A percentile compares a stretch with the other conserved stretches of the same genome.
phyloP scores from a whole-genome alignment of 2,797 vertebrate genomes.

The Falco concolor region DNA sequence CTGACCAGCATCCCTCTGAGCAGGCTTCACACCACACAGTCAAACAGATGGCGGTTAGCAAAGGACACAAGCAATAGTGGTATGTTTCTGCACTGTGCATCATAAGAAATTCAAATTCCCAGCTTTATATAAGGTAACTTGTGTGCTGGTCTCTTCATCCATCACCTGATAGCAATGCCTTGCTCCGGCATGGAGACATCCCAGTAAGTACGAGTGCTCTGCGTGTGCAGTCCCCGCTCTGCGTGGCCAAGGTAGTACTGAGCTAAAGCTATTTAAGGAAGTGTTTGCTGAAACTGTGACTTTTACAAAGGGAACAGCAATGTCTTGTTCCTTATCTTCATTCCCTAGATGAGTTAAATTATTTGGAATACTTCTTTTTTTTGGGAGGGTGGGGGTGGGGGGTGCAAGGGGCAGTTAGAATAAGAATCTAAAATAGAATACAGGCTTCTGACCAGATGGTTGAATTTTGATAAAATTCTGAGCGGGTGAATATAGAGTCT shows the following conservation, averaged over 20 bases:
- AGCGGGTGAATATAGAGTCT: not conserved
- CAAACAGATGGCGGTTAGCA: not conserved
- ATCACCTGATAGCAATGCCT: not conserved
- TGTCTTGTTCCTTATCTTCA: not conserved
- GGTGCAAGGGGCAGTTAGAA: too few species aligned
- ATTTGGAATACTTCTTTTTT: not conserved
- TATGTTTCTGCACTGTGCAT: accelerated
- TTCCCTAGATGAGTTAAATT: not conserved
- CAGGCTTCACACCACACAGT: accelerated
- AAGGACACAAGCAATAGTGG: not conserved
- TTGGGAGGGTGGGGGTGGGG: too few species aligned
- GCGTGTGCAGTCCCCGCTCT: too few species aligned
- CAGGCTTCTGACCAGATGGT: not conserved
- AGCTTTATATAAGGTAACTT: not conserved
- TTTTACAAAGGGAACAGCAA: not conserved
- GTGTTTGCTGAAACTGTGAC: not conserved
- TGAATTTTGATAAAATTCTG: not conserved
- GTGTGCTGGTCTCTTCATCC: not conserved
- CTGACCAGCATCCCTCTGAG: not conserved
- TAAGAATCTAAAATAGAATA: not conserved
- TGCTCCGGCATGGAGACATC: not conserved
- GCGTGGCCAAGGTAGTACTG: accelerated
- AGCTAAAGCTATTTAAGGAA: not conserved
- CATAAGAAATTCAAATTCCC: not conserved
- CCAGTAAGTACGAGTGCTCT: accelerated